Evolutionary conservation across 2,797 vertebrate species (phyloP).

Genomic region (Pantherophis alleghaniensis): DNA sequence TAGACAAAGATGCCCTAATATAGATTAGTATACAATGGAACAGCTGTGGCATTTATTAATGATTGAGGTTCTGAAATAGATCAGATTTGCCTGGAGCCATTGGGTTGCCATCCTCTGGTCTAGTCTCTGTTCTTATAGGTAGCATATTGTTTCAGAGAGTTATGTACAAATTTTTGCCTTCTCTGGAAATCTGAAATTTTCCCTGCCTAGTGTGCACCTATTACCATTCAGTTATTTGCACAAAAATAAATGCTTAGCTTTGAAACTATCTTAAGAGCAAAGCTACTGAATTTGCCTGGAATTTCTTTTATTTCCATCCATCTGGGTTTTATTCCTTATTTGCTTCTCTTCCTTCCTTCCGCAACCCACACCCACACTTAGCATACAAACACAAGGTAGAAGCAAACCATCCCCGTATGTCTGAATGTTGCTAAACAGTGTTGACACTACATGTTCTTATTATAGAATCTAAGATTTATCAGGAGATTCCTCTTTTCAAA

Average conservation of each 20-base stretch:
- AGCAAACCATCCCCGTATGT: constrained; percentile 27
- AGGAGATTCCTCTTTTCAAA: background rate
- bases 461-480: background rate
- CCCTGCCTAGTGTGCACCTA: background rate
- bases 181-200: constrained; percentile 42
- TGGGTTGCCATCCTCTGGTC: constrained; percentile 17
- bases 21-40: background rate
- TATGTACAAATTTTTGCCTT: constrained; percentile 2
- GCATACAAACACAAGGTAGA: constrained; percentile 39
- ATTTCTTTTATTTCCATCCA: constrained; percentile 74
- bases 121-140: constrained; percentile 35
- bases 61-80: constrained; percentile 11
- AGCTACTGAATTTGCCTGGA: constrained; percentile 70
- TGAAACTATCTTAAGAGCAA: constrained; percentile 71
- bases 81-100: constrained; percentile 16
- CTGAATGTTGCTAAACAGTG: background rate
- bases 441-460: background rate
- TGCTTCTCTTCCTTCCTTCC: constrained; percentile 46
- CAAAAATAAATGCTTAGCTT: constrained; percentile 68
- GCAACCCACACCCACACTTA: constrained; percentile 7
- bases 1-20: background rate
- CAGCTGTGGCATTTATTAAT: background rate
- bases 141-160: constrained; percentile 27
- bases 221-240: constrained; percentile 68
- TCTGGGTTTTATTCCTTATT: constrained; percentile 74